A percentile compares a stretch with the other conserved stretches of the same genome.
Evolutionary conservation across 2,888 invertebrate species (phyloP).

Genomic region (Chymomyza procnemis): DNA sequence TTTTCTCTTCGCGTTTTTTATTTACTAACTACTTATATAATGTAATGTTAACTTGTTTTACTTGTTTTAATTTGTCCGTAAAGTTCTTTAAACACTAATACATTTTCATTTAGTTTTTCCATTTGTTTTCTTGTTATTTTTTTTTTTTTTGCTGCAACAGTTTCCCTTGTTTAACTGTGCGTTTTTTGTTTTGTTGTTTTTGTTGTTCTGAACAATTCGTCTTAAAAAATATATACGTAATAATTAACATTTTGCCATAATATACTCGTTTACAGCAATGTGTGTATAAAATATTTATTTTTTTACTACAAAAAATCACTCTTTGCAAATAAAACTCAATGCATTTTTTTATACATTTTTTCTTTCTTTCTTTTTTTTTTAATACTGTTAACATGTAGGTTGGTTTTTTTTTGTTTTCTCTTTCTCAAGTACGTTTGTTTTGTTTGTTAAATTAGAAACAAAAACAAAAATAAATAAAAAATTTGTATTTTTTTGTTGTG

Average conservation of each 20-base stretch:
- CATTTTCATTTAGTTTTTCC: conserved; percentile 30
- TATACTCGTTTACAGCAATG: conserved; percentile 12
- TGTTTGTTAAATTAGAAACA: background rate
- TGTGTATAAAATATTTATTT: conserved; percentile 64
- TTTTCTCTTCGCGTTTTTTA: conserved; percentile 64
- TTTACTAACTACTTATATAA: conserved; percentile 78
- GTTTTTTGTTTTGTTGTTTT: too few relatives aligned
- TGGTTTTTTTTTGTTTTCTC: conserved; percentile 33
- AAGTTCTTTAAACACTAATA: conserved; percentile 54
- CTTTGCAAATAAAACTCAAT: conserved; percentile 71
- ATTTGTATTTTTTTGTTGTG: background rate
- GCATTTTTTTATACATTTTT: conserved; percentile 42
- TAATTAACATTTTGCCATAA: conserved; percentile 69
- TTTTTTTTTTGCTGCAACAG: conserved; percentile 2
- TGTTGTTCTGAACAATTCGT: conserved; percentile 62
- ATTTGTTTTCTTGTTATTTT: conserved; percentile 20
- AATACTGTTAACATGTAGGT: conserved; percentile 60
- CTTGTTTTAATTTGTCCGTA: conserved; percentile 76
- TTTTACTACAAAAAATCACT: conserved; percentile 73
- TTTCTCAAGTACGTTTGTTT: background rate
- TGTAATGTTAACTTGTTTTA: conserved; percentile 78
- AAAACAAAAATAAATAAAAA: background rate
- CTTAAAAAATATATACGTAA: conserved; percentile 74
- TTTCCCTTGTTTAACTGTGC: conserved; percentile 6
- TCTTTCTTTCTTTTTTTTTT: too few relatives aligned